phyloP scores from a whole-genome alignment of 2,888 invertebrate genomes.

The Eulithis testata region DNA sequence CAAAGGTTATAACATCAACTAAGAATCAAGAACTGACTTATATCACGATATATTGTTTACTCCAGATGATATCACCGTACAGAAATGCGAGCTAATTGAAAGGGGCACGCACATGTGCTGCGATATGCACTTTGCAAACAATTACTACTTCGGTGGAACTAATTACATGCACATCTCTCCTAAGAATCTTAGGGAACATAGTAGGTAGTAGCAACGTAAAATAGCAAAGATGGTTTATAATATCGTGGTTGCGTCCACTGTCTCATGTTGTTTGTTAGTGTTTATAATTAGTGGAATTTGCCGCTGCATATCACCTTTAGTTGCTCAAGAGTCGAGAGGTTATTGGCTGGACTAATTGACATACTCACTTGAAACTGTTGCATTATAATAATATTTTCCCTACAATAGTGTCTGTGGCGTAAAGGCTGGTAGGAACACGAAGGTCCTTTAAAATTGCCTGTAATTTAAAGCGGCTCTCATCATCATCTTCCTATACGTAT shows the following conservation, averaged over 20 bases:
- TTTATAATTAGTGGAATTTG: constrained; percentile 29
- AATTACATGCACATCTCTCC: background rate
- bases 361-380: constrained; percentile 11
- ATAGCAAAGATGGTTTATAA: no score
- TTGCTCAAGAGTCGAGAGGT: constrained; percentile 12
- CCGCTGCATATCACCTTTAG: constrained; percentile 27
- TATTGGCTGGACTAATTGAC: constrained; percentile 14
- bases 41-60: constrained; percentile 23
- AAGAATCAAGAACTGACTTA: background rate
- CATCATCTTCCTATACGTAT: no score
- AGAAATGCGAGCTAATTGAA: constrained; percentile 38
- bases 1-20: constrained; percentile 20
- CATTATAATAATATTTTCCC: constrained; percentile 13
- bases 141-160: constrained; percentile 6
- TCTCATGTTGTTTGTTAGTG: constrained; percentile 13
- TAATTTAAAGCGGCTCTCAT: no score
- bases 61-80: constrained; percentile 32
- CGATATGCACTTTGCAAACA: constrained; percentile 34
- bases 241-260: background rate
- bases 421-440: background rate
- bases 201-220: no score
- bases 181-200: no score
- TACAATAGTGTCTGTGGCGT: background rate
- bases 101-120: constrained; percentile 30
- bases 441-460: no score